Evolutionary conservation across 2,888 invertebrate genomes (phyloP).

Genomic region (Vannuccia rotundouncinata): DNA sequence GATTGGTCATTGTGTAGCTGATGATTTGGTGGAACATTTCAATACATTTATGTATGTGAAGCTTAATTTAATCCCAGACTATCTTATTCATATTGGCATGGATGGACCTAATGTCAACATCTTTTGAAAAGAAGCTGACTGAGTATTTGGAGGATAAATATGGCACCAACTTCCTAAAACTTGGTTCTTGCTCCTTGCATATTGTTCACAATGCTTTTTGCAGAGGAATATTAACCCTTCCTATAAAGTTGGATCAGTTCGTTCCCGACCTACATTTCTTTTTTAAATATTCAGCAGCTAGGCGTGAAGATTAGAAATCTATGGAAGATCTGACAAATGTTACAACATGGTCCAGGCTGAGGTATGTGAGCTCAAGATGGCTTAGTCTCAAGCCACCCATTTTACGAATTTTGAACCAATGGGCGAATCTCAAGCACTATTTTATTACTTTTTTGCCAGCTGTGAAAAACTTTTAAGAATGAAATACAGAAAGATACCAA

Average conservation of each 20-base stretch:
- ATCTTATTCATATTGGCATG: not conserved
- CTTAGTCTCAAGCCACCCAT: constrained; percentile 1
- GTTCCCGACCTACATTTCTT: constrained; percentile 17
- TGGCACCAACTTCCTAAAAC: constrained; percentile 4
- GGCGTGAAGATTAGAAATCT: constrained; percentile 20
- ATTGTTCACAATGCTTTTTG: constrained; percentile 1
- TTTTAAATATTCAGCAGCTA: not conserved
- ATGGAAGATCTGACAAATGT: constrained; percentile 13
- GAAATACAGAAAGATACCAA: constrained; percentile 7
- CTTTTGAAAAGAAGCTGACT: not conserved
- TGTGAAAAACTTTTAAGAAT: not conserved
- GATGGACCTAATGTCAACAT: constrained; percentile 26
- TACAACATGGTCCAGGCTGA: constrained; percentile 14
- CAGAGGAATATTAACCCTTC: not conserved
- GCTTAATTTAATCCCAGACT: not conserved
- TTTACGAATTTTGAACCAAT: constrained; percentile 17
- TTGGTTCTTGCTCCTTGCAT: constrained; percentile 16
- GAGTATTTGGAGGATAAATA: not conserved
- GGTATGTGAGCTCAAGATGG: constrained; percentile 23
- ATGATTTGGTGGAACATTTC: too few relatives aligned
- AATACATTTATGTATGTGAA: not conserved
- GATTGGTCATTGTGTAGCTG: too few relatives aligned
- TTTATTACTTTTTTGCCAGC: constrained; percentile 18
- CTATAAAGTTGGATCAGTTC: not conserved
- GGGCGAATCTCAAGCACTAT: not conserved